Conservation (phyloP, 1,140 invertebrate species). For the Bombus confusus region DNA sequence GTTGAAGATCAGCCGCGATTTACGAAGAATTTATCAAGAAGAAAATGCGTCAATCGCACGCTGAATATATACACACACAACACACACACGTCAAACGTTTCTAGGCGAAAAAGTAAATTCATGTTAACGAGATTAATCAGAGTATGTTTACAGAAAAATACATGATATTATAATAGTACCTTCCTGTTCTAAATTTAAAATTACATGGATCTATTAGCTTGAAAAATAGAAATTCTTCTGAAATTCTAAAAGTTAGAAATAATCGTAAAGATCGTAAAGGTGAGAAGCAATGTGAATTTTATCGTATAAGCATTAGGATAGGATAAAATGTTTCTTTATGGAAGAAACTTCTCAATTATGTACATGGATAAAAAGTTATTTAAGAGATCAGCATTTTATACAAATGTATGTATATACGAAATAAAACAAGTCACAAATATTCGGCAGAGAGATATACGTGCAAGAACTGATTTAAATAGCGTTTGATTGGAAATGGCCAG, state of each 20-base stretch:
- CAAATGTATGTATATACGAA: too few species aligned
- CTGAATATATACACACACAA: too few species aligned
- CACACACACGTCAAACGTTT: neutral
- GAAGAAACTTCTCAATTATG: too few species aligned
- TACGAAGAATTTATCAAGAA: too few species aligned
- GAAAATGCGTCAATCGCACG: neutral
- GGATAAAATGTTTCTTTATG: neutral
- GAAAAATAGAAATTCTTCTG: neutral
- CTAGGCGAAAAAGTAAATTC: too few species aligned
- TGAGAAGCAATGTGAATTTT: neutral
- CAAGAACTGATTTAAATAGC: neutral
- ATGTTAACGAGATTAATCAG: neutral
- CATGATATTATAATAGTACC: neutral
- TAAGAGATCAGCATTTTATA: neutral
- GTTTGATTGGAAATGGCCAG: neutral
- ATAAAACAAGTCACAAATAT: neutral
- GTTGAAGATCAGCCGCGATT: neutral
- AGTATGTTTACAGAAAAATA: neutral
- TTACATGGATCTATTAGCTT: neutral
- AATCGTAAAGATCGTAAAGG: neutral
- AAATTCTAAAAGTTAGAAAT: neutral
- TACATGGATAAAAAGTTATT: neutral
- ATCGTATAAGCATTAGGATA: neutral
- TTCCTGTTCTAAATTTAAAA: neutral
- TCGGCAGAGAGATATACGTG: neutral